Evolutionary conservation across 2,113 vertebrate genomes (phyloP), one percentile per base, ranked within the genome.

Genomic region (Suricata suricatta): DNA sequence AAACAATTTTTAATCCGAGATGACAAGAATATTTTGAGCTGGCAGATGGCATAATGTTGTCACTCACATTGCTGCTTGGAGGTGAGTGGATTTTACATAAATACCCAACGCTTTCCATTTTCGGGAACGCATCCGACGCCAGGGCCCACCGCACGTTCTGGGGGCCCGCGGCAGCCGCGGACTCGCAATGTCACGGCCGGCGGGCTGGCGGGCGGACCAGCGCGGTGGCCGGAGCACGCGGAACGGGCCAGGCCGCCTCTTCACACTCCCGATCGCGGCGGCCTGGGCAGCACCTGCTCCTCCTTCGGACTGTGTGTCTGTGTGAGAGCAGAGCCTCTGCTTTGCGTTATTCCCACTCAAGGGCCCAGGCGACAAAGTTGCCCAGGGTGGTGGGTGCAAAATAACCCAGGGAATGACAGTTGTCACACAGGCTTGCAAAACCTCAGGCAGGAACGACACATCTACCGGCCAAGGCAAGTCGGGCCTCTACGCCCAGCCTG

Each of bases 1-100:
- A 97, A 97, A 86, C 15, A 80, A 94, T 93, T 95, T 98, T 97
- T 97, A 97, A 97, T 97, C 96, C 96, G 69, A 97, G 89, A 97
- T 97, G 96, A 96, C 90, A 98, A 98, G 98, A 98, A 97, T 97
- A 98, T 98, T 84, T 82, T 84, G 86, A 97, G 95, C 85, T 98
- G 96, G 95, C 93, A 98, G 97, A 97, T 97, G 95, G 2, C 11
- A 93, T 38, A 63, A 87, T 96, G 90, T n/a, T 98, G 96, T 98
- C 83, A 96, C 72, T 52, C 41, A 96, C 80, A 95, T 77, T 95
- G 95, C 93, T 90, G 96, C 96, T 97, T 88, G 66, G 87, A 90
- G 96, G 74, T 88, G 81, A 95, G 89, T 52, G 74, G 96, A 88
- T 23, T 17, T 44, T 90, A 95, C 41, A 81, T 93, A 92, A 97